Base-by-base conservation (phyloP, 2,797 vertebrate genomes). In the Hozukius guyotensis region DNA sequence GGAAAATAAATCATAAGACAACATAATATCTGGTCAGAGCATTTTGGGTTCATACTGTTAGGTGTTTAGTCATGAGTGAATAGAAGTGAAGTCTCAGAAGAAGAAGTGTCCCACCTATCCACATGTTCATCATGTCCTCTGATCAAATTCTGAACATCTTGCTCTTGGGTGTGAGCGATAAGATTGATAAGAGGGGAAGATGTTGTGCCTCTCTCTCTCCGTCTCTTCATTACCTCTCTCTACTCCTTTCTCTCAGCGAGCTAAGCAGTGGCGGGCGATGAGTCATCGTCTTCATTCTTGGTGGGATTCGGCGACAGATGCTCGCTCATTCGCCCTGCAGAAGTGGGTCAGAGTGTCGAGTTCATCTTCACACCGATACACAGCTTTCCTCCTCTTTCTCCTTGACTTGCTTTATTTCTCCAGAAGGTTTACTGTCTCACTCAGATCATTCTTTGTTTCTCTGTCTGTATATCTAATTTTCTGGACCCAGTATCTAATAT, bases 341-440 rank as follows among this genome's bases (percentile, higher is more conserved):
- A 83, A 79, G 14, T 88, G 82, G 84, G 84, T 88, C 84, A 90
- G 31, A 75, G 68, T 55, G 76, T 16, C 49, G 9, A 53, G 20
- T 53, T 74, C 76, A 59, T 78, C 56, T 13, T 61, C 53, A 57
- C 36, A 62, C 42, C 42, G 10, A 36, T 16, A 62, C n/a, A 66
- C 14, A 71, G 18, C 27, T 4, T 22, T 62, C n/a, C 34, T 71
- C 14, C 11, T 59, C 34, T 68, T 53, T 42, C 5, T 74, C 18
- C 69, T 56, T 11, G 4, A 27, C 1, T 27, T 16, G n/a, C 27
- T 68, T 31, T 49, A n/a, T 73, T 65, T 61, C 32, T 83, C 12
- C 10, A 56, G 8, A 29, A 4, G 5, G 0, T 38, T 27, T 34
- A 13, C 4, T 34, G 0, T 72, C 34, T 32, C 36, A 14, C 24